Base-by-base conservation (phyloP, 92 coral and sea anemone species). In the Virgularia gustaviana region DNA sequence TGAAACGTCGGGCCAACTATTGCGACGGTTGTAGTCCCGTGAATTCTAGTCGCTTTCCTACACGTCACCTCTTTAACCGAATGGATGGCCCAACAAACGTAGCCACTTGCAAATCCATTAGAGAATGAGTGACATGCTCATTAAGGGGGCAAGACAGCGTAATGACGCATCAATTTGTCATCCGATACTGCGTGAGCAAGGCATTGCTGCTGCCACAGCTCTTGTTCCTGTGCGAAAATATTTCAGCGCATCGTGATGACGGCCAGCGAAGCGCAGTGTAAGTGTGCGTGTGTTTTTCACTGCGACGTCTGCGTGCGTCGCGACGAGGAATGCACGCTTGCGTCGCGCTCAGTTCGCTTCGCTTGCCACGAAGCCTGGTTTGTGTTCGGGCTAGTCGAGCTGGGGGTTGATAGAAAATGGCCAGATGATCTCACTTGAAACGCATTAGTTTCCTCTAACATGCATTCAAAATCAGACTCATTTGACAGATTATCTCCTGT, bases 101-200 rank as follows among this genome's bases (percentile, higher is more conserved):
- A 49, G 51, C 36, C 72, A 51, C 60, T 68, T 68, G 75, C 75
- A 68, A 68, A 49, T 49, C 75, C 75, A 68, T 49, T 49, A 68
- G 61, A 33, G 54, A 10, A 20, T 68, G 75, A 68, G 59, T 68
- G 75, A 68, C 61, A 68, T 49, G 44, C 13, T 68, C 29, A 68
- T 68, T 68, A 68, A 41, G 54, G 13, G 16, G 12, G 36, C 12
- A 49, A 36, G 45, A 16, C n/a, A 29, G 33, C 22, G 9, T 68
- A n/a, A 30, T 68, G 75, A 68, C 75, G 75, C 61, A 49, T 0
- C 20, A 47, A 31, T 22, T 29, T 20, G 68, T 34, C 41, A 61
- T 36, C 47, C 19, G 68, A 61, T 36, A 61, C 44, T 30, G 0
- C n/a, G 51, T 47, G 37, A 34, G 31, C 30, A 33, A 68, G 18